phyloP scores from a whole-genome alignment of 2,888 invertebrate genomes.

The Stenichneumon culpator region DNA sequence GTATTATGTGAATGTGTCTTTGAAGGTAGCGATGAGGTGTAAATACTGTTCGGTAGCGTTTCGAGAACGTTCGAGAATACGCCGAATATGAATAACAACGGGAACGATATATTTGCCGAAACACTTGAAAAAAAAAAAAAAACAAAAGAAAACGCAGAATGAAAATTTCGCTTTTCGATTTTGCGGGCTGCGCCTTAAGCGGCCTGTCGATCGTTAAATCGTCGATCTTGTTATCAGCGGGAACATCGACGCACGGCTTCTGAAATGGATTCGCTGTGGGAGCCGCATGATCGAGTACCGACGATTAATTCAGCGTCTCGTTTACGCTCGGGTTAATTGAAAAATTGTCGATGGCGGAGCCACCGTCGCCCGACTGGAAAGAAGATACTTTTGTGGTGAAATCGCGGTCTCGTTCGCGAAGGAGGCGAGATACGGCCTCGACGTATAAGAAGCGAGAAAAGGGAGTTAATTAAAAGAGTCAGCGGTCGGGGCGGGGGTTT shows the following conservation, averaged over 20 bases:
- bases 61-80: no score
- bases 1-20: no score
- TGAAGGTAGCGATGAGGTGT: no score
- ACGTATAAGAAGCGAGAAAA: slow-evolving; percentile 79
- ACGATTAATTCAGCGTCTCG: slow-evolving; percentile 79
- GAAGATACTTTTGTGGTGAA: slow-evolving; percentile 49
- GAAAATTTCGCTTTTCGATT: no score
- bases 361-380: slow-evolving; percentile 27
- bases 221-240: neutral
- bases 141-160: no score
- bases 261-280: slow-evolving; percentile 9
- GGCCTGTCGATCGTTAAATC: neutral
- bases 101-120: no score
- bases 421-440: slow-evolving; percentile 69
- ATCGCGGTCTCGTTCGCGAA: slow-evolving; percentile 40
- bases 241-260: neutral
- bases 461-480: slow-evolving; percentile 80
- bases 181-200: neutral
- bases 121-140: no score
- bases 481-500: slow-evolving; percentile 52
- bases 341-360: slow-evolving; percentile 77
- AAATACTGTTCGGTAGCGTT: no score
- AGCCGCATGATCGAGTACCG: slow-evolving; percentile 52
- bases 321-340: slow-evolving; percentile 78
- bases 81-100: no score